A percentile compares a stretch with the other conserved stretches of the same genome.
These are phyloP conservation scores for Agrochola circellaris DNA, from an alignment of 2,888 invertebrate genomes.

Conservation along the genomic window DNA sequence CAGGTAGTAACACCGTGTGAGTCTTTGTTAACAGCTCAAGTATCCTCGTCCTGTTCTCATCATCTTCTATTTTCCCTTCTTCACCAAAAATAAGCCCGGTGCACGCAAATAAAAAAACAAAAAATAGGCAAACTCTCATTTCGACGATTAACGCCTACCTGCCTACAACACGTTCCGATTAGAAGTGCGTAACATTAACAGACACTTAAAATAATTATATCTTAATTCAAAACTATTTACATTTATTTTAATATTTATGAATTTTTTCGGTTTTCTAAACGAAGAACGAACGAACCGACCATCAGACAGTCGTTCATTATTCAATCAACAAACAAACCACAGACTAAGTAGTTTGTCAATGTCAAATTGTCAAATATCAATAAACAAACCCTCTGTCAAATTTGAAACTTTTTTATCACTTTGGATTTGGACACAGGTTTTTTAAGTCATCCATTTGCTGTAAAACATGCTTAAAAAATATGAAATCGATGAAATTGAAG, in stretches of 20 bases:
- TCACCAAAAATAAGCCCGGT: constrained; percentile 80
- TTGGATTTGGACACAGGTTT: too few relatives aligned
- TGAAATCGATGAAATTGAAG: too few relatives aligned
- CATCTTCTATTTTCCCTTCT: constrained; percentile 80
- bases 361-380: constrained; percentile 37
- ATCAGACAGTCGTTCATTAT: constrained; percentile 26
- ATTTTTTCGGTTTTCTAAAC: constrained; percentile 11
- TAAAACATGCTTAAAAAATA: too few relatives aligned
- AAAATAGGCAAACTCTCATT: constrained; percentile 81
- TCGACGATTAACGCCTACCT: constrained; percentile 78
- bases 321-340: constrained; percentile 60
- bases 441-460: too few relatives aligned
- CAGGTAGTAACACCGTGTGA: constrained; percentile 83
- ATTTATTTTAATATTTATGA: constrained; percentile 29
- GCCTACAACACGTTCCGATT: constrained; percentile 57
- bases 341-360: too few relatives aligned
- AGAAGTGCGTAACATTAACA: constrained; percentile 46
- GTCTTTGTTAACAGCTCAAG: constrained; percentile 84
- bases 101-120: constrained; percentile 81
- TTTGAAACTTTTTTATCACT: constrained; percentile 4
- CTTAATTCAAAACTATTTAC: constrained; percentile 45
- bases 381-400: constrained; percentile 13
- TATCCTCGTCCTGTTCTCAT: constrained; percentile 81
- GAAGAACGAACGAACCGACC: constrained; percentile 26
- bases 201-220: constrained; percentile 29